phyloP scores from a whole-genome alignment of 2,113 vertebrate species.

The Brachirus orientalis region DNA sequence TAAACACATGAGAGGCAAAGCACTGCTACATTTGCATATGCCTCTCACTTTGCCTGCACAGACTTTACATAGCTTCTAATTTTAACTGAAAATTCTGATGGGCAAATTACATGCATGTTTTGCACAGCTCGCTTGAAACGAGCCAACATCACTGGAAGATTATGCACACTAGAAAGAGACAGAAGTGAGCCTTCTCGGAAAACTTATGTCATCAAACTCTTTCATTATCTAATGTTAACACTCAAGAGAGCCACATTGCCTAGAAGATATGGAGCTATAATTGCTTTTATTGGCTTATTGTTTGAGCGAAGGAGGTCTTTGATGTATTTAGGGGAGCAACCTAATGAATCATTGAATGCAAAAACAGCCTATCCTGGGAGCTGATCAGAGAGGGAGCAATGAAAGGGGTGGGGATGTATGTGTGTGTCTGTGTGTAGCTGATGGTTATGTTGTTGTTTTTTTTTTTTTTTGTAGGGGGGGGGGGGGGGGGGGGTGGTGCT shows the following conservation, averaged over 20 bases:
- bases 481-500: neutral
- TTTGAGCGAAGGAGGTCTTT: constrained; percentile 75
- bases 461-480: neutral
- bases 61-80: constrained; percentile 46
- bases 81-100: constrained; percentile 43
- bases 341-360: constrained; percentile 81
- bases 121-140: constrained; percentile 3
- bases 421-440: neutral
- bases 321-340: constrained; percentile 82
- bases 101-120: constrained; percentile 50
- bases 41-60: constrained; percentile 32
- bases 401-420: constrained; percentile 22
- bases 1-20: constrained; percentile 54
- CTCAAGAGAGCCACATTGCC: constrained; percentile 67
- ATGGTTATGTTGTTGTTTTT: neutral
- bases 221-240: constrained; percentile 79
- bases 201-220: constrained; percentile 78
- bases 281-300: constrained; percentile 82
- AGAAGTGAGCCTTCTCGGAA: constrained; percentile 71
- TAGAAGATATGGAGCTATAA: constrained; percentile 73
- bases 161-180: constrained; percentile 62
- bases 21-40: constrained; percentile 14
- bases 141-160: constrained; percentile 14
- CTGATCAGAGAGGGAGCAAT: constrained; percentile 63
- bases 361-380: constrained; percentile 73